Evolutionary conservation across 2,797 vertebrate species (phyloP).

Genomic region (Sebastiscus tertius): DNA sequence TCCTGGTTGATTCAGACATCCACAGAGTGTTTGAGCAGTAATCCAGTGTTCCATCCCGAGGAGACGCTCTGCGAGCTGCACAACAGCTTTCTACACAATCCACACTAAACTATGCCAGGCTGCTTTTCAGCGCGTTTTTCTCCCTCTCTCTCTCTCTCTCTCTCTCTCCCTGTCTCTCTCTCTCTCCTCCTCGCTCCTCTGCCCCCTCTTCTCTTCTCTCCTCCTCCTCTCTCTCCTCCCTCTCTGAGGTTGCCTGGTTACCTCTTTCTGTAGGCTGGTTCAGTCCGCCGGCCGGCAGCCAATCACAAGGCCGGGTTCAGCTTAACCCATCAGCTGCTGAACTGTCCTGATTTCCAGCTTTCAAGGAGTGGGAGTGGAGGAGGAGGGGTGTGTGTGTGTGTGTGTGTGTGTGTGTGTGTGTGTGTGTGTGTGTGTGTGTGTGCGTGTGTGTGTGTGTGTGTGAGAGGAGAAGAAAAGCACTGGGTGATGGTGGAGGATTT

Average conservation of each 20-base stretch:
- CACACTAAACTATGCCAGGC: constrained; percentile 77
- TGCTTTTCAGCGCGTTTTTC: constrained; percentile 79
- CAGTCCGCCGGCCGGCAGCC: constrained; percentile 81
- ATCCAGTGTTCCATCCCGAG: constrained; percentile 85
- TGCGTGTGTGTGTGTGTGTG: too few species aligned
- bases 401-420: too few species aligned
- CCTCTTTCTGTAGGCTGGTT: constrained; percentile 83
- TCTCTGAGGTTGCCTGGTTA: constrained; percentile 83
- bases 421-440: too few species aligned
- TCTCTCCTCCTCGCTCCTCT: constrained; percentile 43
- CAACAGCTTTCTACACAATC: constrained; percentile 83
- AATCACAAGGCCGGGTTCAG: constrained; percentile 76
- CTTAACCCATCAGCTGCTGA: constrained; percentile 83
- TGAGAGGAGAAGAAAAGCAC: too few species aligned
- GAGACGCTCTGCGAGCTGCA: constrained; percentile 66
- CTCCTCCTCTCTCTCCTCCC: constrained; percentile 62
- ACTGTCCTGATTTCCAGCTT: constrained; percentile 84
- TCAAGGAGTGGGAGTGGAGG: constrained; percentile 58
- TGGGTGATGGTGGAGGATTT: too few species aligned
- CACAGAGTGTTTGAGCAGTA: constrained; percentile 74
- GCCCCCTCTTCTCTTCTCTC: constrained; percentile 60
- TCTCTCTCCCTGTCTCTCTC: background rate
- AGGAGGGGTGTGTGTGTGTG: too few species aligned
- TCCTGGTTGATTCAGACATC: constrained; percentile 68
- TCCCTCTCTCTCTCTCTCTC: background rate